Conservation (phyloP, 2,888 invertebrate species). For the Octonoba sinensis region DNA sequence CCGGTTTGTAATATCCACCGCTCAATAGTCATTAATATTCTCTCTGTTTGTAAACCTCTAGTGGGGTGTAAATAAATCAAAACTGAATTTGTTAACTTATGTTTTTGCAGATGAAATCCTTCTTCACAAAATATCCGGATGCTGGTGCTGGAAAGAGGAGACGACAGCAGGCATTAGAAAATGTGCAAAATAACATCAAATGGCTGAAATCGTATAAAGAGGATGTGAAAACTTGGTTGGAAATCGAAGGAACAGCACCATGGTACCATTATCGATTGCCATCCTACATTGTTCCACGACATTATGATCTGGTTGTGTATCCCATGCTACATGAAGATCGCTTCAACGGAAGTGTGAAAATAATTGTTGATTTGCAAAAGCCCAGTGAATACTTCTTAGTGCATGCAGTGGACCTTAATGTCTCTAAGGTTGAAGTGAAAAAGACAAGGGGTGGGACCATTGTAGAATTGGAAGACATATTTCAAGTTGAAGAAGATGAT, state of each 20-base stretch:
- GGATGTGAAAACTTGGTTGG: conserved; percentile 29
- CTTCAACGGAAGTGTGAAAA: conserved; percentile 75
- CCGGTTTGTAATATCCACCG: too few relatives aligned
- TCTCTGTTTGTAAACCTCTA: too few relatives aligned
- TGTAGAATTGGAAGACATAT: conserved; percentile 68
- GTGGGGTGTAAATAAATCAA: too few relatives aligned
- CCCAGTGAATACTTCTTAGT: conserved; percentile 73
- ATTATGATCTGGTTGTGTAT: conserved; percentile 79
- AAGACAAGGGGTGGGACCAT: conserved; percentile 14
- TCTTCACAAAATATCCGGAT: conserved; percentile 84
- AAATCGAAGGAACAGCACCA: conserved; percentile 27
- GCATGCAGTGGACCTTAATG: conserved; percentile 77
- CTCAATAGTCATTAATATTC: too few relatives aligned
- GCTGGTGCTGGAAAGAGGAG: conserved; percentile 86
- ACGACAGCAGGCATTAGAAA: conserved; percentile 82
- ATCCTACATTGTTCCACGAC: conserved; percentile 75
- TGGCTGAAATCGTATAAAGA: conserved; percentile 80
- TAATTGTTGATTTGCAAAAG: conserved; percentile 69
- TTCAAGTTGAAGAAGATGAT: conserved; percentile 71
- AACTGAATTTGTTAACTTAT: too few relatives aligned
- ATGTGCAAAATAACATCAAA: conserved; percentile 82
- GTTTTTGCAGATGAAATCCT: conserved; percentile 78
- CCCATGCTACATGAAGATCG: conserved; percentile 77
- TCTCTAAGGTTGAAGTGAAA: conserved; percentile 71
- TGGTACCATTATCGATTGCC: conserved; percentile 75